Conservation (phyloP, 2,888 invertebrate species). For the Malacosoma neustria region DNA sequence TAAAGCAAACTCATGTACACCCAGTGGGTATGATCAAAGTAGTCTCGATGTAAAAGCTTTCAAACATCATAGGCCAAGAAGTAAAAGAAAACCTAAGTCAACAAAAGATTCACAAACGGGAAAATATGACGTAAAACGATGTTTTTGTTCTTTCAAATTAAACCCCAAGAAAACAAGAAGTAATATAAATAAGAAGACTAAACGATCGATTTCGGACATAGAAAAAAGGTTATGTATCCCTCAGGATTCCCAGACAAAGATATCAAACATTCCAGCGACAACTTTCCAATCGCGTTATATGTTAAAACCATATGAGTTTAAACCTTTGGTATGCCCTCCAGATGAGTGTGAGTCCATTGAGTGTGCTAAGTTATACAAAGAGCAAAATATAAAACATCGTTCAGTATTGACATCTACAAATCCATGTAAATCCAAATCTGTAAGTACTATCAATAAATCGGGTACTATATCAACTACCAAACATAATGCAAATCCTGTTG, state of each 20-base stretch:
- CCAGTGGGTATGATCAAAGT: too few species aligned
- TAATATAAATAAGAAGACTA: neutral
- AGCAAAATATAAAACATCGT: slow-evolving; percentile 3
- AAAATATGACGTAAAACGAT: slow-evolving; percentile 3
- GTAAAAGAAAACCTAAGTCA: neutral
- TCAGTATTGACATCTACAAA: slow-evolving; percentile 2
- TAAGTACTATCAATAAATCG: slow-evolving; percentile 3
- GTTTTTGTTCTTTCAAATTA: slow-evolving; percentile 6
- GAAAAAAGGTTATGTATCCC: neutral
- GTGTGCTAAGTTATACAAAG: slow-evolving; percentile 10
- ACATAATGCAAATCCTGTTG: neutral
- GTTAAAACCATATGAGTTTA: slow-evolving; percentile 16
- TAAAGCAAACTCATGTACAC: too few species aligned
- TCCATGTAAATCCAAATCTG: neutral
- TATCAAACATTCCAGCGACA: too few species aligned
- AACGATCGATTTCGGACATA: neutral
- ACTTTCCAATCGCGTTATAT: neutral
- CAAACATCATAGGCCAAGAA: too few species aligned
- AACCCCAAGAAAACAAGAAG: slow-evolving; percentile 4
- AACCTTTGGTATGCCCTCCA: slow-evolving; percentile 17
- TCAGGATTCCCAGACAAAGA: neutral
- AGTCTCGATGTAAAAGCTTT: too few species aligned
- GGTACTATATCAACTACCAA: neutral
- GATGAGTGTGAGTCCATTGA: slow-evolving; percentile 18
- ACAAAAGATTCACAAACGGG: slow-evolving; percentile 4